phyloP scores from a whole-genome alignment of 53 echinoderm and acorn worm genomes.

The Patiria pectinifera region DNA sequence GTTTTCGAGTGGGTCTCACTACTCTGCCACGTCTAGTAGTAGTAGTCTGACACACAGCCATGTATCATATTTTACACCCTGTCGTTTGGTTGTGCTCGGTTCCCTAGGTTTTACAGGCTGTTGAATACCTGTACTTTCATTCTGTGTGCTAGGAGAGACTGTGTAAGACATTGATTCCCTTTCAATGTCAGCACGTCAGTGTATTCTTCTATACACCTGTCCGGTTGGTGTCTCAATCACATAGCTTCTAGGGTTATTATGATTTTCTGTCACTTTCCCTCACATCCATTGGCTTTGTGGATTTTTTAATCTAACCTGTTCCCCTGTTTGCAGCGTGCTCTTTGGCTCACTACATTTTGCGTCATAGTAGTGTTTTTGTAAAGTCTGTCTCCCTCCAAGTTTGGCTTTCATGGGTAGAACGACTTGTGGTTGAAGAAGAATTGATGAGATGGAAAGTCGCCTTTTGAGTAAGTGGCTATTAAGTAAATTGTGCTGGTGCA shows the following conservation, averaged over 20 bases:
- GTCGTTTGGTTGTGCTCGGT: neutral
- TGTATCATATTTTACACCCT: no score
- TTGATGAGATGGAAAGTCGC: constrained; percentile 2
- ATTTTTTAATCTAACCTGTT: neutral
- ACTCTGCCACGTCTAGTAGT: no score
- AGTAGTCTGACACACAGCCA: no score
- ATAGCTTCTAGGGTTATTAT: constrained; percentile 15
- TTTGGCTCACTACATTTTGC: no score
- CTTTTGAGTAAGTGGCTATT: constrained; percentile 16
- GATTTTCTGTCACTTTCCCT: constrained; percentile 12
- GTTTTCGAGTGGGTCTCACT: no score
- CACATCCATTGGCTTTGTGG: constrained; percentile 8
- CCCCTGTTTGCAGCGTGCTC: no score
- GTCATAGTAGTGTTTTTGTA: constrained; percentile 65
- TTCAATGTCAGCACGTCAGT: no score
- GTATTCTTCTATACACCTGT: no score
- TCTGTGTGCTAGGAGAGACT: no score
- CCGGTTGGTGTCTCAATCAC: neutral
- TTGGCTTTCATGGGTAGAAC: no score
- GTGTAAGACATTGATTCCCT: no score
- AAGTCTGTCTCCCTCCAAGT: constrained; percentile 33
- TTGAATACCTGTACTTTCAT: no score
- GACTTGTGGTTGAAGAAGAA: constrained; percentile 7
- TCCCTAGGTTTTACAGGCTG: neutral
- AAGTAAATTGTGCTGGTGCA: constrained; percentile 15